Conservation (phyloP, 2,797 vertebrate species). For the Platalea minor region DNA sequence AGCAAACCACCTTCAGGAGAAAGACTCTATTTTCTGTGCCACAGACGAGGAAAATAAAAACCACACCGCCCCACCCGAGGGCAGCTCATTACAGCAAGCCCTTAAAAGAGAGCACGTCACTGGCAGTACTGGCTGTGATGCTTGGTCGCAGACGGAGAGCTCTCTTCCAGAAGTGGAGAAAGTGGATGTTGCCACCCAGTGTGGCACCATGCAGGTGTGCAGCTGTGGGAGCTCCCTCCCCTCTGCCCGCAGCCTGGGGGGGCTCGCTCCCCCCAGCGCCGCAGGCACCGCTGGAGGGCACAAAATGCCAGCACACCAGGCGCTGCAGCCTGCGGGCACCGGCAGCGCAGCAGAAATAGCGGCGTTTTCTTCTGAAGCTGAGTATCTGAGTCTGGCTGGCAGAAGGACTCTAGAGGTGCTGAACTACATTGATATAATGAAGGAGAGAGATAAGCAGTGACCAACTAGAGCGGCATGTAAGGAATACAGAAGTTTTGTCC, state of each 20-base stretch:
- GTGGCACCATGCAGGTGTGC: slow-evolving; percentile 34
- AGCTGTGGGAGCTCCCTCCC: background rate
- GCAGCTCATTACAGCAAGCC: background rate
- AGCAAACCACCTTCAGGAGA: background rate
- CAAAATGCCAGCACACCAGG: background rate
- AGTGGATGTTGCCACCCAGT: slow-evolving; percentile 79
- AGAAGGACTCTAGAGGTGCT: background rate
- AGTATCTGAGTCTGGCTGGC: slow-evolving; percentile 7
- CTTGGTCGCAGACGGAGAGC: slow-evolving; percentile 77
- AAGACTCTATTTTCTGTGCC: background rate
- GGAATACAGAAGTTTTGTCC: background rate
- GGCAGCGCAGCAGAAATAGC: background rate
- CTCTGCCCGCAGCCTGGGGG: background rate
- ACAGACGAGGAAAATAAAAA: background rate
- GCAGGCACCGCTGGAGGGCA: slow-evolving; percentile 72
- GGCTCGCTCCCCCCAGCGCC: background rate
- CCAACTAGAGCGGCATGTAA: fast-evolving
- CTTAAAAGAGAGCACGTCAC: background rate
- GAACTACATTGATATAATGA: background rate
- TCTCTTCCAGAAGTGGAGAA: background rate
- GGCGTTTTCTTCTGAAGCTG: background rate
- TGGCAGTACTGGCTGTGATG: slow-evolving; percentile 17
- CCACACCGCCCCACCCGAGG: background rate
- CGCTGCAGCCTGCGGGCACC: background rate
- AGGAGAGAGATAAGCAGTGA: background rate